Percentiles rank a stretch among this genome's conserved stretches.
phyloP scores from a whole-genome alignment of 2,888 invertebrate species.

The Coelogynopora nodosa region DNA sequence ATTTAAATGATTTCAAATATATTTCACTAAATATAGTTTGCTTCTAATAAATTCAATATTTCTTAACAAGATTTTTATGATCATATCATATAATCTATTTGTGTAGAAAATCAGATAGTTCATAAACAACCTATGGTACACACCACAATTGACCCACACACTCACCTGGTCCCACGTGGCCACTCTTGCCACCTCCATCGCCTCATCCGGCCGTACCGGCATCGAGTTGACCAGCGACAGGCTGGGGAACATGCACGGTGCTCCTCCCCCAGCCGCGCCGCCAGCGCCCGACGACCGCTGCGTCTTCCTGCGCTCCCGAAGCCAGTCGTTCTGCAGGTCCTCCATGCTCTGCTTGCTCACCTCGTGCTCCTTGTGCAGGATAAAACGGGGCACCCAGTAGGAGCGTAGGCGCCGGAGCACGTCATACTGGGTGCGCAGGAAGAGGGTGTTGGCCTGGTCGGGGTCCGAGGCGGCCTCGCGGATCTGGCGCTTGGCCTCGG shows the following conservation, averaged over 20 bases:
- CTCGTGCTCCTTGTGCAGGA: conserved; percentile 56
- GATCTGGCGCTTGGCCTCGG: conserved; percentile 57
- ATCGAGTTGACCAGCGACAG: conserved; percentile 59
- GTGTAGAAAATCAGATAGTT: no score
- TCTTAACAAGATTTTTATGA: no score
- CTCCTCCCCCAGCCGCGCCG: no score
- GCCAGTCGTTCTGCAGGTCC: conserved; percentile 36
- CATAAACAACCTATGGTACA: no score
- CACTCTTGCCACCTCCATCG: conserved; percentile 52
- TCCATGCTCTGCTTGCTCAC: conserved; percentile 39
- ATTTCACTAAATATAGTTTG: no score
- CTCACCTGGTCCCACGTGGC: conserved; percentile 54
- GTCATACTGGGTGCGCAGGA: conserved; percentile 61
- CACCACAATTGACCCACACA: no score
- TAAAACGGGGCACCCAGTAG: conserved; percentile 61
- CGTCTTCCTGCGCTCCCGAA: background rate
- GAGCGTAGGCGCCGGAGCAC: conserved; percentile 58
- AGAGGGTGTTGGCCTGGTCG: conserved; percentile 58
- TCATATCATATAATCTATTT: no score
- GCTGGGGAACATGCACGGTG: conserved; percentile 51
- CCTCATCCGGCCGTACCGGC: conserved; percentile 57
- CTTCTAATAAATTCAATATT: no score
- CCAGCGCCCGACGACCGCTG: conserved; percentile 46
- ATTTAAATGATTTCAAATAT: no score
- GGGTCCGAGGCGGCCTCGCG: conserved; percentile 53